A percentile compares a stretch with the other conserved stretches of the same genome.
Evolutionary conservation across 2,113 vertebrate genomes (phyloP).

Genomic region (Pollimyrus isidori): DNA sequence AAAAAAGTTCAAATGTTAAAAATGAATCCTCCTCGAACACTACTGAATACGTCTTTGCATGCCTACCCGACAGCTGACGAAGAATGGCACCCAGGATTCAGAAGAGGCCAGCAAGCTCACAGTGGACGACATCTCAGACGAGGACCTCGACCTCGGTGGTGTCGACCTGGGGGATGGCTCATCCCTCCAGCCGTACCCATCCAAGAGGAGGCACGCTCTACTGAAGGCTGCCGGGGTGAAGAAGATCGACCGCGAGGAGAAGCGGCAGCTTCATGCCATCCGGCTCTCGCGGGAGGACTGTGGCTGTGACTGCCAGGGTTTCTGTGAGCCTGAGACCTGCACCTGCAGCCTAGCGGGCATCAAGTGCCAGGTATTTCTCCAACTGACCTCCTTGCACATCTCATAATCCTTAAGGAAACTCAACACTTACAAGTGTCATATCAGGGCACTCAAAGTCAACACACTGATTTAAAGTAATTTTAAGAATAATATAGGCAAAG

Average conservation of each 20-base stretch:
- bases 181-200: constrained; percentile 80
- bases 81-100: constrained; percentile 67
- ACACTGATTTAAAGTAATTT: too few species aligned
- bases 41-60: neutral
- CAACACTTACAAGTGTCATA: neutral
- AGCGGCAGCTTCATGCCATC: constrained; percentile 79
- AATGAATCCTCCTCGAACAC: neutral
- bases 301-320: constrained; percentile 80
- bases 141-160: constrained; percentile 65
- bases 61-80: constrained; percentile 64
- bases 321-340: constrained; percentile 91
- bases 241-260: constrained; percentile 89
- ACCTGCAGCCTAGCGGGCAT: constrained; percentile 88
- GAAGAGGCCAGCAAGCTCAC: constrained; percentile 78
- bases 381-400: neutral
- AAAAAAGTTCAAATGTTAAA: neutral
- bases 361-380: constrained; percentile 81
- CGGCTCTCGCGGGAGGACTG: constrained; percentile 86
- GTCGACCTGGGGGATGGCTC: constrained; percentile 71
- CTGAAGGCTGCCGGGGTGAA: constrained; percentile 82
- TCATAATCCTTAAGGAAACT: neutral
- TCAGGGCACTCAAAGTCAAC: too few species aligned
- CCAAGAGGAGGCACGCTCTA: constrained; percentile 73
- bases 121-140: constrained; percentile 76
- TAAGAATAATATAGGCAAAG: neutral